Conservation (phyloP, 2,797 vertebrate genomes). For the Neomorphus geoffroyi region DNA sequence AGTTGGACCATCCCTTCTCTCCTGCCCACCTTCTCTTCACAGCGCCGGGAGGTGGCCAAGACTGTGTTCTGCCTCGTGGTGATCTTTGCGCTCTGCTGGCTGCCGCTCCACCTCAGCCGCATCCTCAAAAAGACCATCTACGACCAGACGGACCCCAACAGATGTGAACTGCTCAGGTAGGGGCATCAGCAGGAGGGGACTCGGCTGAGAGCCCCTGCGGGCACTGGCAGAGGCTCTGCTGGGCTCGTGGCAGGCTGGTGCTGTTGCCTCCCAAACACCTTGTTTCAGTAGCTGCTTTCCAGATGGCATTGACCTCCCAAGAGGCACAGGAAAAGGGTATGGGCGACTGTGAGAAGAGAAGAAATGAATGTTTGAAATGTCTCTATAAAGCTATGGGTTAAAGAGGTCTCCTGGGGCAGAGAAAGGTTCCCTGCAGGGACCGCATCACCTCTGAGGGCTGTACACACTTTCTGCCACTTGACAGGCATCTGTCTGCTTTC, state of each 20-base stretch:
- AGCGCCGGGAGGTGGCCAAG: slow-evolving; percentile 86
- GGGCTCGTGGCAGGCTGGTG: background rate
- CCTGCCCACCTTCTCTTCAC: background rate
- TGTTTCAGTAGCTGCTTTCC: background rate
- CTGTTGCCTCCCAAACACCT: background rate
- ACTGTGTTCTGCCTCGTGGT: slow-evolving; percentile 90
- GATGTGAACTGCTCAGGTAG: slow-evolving; percentile 90
- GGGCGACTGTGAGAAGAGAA: background rate
- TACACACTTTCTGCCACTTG: accelerated
- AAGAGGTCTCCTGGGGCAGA: background rate
- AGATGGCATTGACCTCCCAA: accelerated
- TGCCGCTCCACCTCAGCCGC: slow-evolving; percentile 89
- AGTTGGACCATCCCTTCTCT: background rate
- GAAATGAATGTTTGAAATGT: background rate
- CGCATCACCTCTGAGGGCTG: background rate
- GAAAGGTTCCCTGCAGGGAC: background rate
- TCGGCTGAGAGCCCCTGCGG: accelerated
- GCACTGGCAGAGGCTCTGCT: background rate
- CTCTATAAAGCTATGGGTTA: background rate
- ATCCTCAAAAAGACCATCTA: slow-evolving; percentile 90
- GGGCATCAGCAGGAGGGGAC: background rate
- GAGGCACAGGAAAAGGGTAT: background rate
- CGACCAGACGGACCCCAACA: slow-evolving; percentile 81
- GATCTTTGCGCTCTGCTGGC: slow-evolving; percentile 91
- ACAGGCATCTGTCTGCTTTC: accelerated